These are phyloP conservation scores for Calidris pygmaea DNA, from an alignment of 2,113 vertebrate genomes.

Conservation along the genomic window DNA sequence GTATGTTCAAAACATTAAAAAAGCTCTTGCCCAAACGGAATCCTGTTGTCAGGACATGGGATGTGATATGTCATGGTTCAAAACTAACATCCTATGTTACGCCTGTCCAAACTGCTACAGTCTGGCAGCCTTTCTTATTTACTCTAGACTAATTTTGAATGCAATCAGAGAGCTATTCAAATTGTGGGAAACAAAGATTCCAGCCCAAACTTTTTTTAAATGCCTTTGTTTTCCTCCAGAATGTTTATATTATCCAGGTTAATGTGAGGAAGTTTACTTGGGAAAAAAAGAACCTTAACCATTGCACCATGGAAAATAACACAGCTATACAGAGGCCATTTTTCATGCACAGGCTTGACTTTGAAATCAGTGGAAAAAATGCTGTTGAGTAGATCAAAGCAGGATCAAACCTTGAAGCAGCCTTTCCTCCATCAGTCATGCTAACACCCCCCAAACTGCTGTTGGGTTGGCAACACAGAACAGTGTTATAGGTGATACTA, in stretches of 20 bases:
- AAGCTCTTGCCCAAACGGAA: not conserved
- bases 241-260: slow-evolving; percentile 23
- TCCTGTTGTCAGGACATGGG: not conserved
- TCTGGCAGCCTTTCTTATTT: slow-evolving; percentile 21
- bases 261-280: slow-evolving; percentile 1
- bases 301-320: not conserved
- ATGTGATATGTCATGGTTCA: not conserved
- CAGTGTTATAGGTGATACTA: not conserved
- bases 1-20: not conserved
- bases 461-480: not conserved
- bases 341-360: not conserved
- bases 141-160: slow-evolving; percentile 21
- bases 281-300: not conserved
- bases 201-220: slow-evolving; percentile 5
- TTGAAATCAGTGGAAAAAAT: slow-evolving; percentile 12
- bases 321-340: not conserved
- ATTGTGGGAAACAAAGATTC: slow-evolving; percentile 24
- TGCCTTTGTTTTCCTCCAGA: slow-evolving; percentile 1
- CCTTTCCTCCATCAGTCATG: not conserved
- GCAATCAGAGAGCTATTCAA: not conserved
- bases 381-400: not conserved
- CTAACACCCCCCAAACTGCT: not conserved
- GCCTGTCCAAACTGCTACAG: not conserved
- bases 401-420: not conserved
- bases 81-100: not conserved